These are phyloP conservation scores for Sinella curviseta DNA, from an alignment of 1,140 invertebrate genomes.

Conservation along the genomic window DNA sequence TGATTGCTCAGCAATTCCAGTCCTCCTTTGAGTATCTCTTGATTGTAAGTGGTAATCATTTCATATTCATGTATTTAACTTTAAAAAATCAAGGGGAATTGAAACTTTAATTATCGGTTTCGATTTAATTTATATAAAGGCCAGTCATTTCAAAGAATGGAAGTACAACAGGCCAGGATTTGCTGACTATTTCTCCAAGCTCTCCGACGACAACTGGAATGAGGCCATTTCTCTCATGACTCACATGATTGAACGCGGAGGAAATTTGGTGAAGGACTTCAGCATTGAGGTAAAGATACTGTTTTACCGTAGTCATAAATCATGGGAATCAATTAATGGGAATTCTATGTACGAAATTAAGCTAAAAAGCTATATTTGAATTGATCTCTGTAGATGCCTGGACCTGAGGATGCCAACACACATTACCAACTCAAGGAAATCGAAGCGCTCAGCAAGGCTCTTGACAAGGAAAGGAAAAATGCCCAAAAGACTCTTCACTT, in stretches of 20 bases:
- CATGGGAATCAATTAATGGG: constrained; percentile 48
- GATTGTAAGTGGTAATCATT: constrained; percentile 54
- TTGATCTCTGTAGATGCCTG: neutral
- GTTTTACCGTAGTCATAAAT: constrained; percentile 29
- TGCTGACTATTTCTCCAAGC: constrained; percentile 68
- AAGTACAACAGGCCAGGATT: constrained; percentile 74
- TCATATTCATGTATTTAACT: neutral
- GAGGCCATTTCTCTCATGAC: constrained; percentile 73
- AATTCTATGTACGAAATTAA: constrained; percentile 36
- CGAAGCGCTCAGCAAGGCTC: constrained; percentile 68
- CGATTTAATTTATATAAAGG: constrained; percentile 51
- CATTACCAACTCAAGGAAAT: neutral
- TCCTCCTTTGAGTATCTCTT: constrained; percentile 72
- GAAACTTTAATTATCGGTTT: neutral
- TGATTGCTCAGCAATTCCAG: constrained; percentile 66
- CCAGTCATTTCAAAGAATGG: constrained; percentile 75
- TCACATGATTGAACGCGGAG: constrained; percentile 72
- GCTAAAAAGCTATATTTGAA: constrained; percentile 25
- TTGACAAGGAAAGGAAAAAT: constrained; percentile 72
- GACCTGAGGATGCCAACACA: neutral
- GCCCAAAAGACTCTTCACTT: constrained; percentile 68
- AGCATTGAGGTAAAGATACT: constrained; percentile 31
- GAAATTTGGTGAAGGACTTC: constrained; percentile 57
- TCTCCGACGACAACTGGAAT: constrained; percentile 73
- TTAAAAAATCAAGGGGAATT: neutral